Evolutionary conservation across 2,113 vertebrate species (phyloP).

Genomic region (Brachirus orientalis): DNA sequence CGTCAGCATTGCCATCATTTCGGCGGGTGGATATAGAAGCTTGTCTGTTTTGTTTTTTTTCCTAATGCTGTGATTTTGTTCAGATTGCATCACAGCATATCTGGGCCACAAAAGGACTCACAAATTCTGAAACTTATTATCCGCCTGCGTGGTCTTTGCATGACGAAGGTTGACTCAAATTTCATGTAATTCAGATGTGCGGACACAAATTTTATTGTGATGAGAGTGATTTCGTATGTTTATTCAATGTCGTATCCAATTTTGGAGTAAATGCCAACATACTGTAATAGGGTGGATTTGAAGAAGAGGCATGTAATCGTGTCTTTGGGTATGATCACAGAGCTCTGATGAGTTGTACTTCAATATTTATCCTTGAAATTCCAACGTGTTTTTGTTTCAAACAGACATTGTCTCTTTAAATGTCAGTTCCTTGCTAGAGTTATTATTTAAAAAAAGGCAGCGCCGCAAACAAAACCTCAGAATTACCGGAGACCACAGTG

Average conservation of each 20-base stretch:
- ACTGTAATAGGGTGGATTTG: too few species aligned
- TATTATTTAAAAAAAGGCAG: neutral
- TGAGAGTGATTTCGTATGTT: neutral
- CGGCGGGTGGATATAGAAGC: neutral
- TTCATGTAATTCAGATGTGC: slow-evolving; percentile 13
- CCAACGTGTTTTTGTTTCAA: slow-evolving; percentile 23
- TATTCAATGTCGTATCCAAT: slow-evolving; percentile 11
- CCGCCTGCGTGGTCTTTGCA: neutral
- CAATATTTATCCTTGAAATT: slow-evolving; percentile 4
- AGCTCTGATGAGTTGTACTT: too few species aligned
- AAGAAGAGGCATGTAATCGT: too few species aligned
- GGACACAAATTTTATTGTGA: neutral
- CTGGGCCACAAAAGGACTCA: neutral
- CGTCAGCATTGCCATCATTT: slow-evolving; percentile 10
- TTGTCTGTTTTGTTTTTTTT: slow-evolving; percentile 4
- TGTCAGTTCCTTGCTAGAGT: neutral
- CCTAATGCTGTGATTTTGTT: neutral
- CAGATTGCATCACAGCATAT: neutral
- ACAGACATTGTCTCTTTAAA: neutral
- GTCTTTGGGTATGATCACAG: too few species aligned
- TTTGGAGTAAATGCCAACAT: neutral
- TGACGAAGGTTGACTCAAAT: neutral
- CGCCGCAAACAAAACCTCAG: neutral
- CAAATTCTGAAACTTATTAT: slow-evolving; percentile 9
- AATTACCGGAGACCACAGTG: neutral